Conservation (phyloP, 2,888 invertebrate genomes). For the Orthosia incerta region DNA sequence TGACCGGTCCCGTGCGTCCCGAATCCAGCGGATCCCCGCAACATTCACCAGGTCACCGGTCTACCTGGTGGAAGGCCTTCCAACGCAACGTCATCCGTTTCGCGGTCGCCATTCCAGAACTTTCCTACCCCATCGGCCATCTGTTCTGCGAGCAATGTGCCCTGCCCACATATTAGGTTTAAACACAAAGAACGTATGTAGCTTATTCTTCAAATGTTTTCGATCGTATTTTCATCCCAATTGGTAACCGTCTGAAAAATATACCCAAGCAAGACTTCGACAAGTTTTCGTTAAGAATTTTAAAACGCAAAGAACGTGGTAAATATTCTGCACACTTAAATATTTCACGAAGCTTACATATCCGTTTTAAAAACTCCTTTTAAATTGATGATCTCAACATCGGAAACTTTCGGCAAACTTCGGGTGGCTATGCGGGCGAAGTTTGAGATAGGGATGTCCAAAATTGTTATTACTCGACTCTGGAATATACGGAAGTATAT, state of each 20-base stretch:
- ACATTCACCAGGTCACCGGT: too few relatives aligned
- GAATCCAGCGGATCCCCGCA: too few relatives aligned
- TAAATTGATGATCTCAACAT: slow-evolving; percentile 55
- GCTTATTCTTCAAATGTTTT: not conserved
- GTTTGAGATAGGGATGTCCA: slow-evolving; percentile 54
- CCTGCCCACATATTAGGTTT: too few relatives aligned
- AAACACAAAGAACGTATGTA: not conserved
- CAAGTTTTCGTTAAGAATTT: not conserved
- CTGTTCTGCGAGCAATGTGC: too few relatives aligned
- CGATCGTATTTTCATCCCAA: not conserved
- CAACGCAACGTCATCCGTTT: too few relatives aligned
- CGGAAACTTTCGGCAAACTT: slow-evolving; percentile 47
- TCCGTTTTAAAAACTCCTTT: slow-evolving; percentile 43
- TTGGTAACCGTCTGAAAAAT: not conserved
- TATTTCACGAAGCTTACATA: slow-evolving; percentile 33
- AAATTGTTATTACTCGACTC: slow-evolving; percentile 61
- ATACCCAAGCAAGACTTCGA: not conserved
- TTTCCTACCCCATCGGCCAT: too few relatives aligned
- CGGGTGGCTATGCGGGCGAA: slow-evolving; percentile 52
- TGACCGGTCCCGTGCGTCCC: too few relatives aligned
- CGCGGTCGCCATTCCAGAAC: too few relatives aligned
- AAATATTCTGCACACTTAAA: slow-evolving; percentile 22
- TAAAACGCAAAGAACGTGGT: not conserved
- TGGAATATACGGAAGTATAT: slow-evolving; percentile 38
- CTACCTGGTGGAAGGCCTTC: too few relatives aligned